Evolutionary conservation across 2,888 invertebrate genomes (phyloP).

Genomic region (Galeruca laticollis): DNA sequence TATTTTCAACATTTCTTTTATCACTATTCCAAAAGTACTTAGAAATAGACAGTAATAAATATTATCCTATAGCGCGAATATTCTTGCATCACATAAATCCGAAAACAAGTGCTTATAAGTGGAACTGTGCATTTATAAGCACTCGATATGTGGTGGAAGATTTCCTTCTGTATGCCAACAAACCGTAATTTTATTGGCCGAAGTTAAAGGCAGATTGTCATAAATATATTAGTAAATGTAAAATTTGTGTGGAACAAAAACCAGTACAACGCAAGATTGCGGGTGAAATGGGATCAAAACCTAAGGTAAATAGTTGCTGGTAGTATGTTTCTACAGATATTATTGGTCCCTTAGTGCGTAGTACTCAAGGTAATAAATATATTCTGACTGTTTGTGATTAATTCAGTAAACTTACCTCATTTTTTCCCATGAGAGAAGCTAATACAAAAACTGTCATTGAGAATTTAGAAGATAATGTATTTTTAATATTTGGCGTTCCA

Average conservation of each 20-base stretch:
- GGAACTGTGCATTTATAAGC: no score
- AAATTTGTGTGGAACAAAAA: background rate
- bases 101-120: no score
- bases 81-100: no score
- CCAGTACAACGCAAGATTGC: background rate
- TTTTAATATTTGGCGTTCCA: slow-evolving; percentile 47
- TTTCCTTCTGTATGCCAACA: no score
- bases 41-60: no score
- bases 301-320: background rate
- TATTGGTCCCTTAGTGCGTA: slow-evolving; percentile 32
- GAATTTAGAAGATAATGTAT: slow-evolving; percentile 37
- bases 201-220: slow-evolving; percentile 10
- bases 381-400: slow-evolving; percentile 40
- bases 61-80: no score
- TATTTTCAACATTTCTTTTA: background rate
- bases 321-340: background rate
- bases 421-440: slow-evolving; percentile 32
- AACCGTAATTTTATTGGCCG: slow-evolving; percentile 19
- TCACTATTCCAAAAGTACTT: background rate
- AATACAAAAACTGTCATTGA: slow-evolving; percentile 21
- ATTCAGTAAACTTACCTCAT: slow-evolving; percentile 35
- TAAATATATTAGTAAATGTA: slow-evolving; percentile 11
- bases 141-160: no score
- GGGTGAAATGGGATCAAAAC: background rate
- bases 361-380: slow-evolving; percentile 25